A percentile compares a stretch with the other conserved stretches of the same genome.
Conservation (phyloP, 2,797 vertebrate genomes). For the Typhlichthys subterraneus region DNA sequence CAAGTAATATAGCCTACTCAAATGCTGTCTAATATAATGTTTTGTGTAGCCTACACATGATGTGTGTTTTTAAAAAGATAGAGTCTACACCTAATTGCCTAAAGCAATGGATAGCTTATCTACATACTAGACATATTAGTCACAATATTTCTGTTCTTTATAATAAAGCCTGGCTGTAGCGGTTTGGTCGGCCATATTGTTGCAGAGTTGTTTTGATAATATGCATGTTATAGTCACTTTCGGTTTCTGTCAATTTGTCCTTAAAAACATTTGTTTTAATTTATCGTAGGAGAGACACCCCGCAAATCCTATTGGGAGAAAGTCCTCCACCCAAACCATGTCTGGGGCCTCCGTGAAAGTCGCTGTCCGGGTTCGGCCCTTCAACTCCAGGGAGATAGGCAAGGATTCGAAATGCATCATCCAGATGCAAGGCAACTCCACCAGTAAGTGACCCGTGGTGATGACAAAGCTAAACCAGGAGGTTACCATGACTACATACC, state of each 20-base stretch:
- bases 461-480: not conserved
- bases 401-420: slow-evolving; percentile 99
- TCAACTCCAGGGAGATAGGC: slow-evolving; percentile 93
- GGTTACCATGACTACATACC: no score
- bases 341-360: slow-evolving; percentile 99
- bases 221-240: not conserved
- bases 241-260: not conserved
- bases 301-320: slow-evolving; percentile 46
- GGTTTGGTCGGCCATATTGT: slow-evolving; percentile 57
- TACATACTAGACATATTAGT: not conserved
- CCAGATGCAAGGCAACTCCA: slow-evolving; percentile 99
- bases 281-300: slow-evolving; percentile 53
- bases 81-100: not conserved
- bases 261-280: slow-evolving; percentile 11
- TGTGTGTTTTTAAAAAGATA: not conserved
- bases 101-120: no score
- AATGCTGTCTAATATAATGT: not conserved
- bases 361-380: slow-evolving; percentile 94
- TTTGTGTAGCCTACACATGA: no score
- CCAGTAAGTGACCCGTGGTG: slow-evolving; percentile 85
- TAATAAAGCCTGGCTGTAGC: slow-evolving; percentile 22
- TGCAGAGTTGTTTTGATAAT: slow-evolving; percentile 23
- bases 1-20: no score
- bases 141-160: slow-evolving; percentile 29
- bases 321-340: slow-evolving; percentile 79